Evolutionary conservation across 2,888 invertebrate species (phyloP).

Genomic region (Mythimna lalbum): DNA sequence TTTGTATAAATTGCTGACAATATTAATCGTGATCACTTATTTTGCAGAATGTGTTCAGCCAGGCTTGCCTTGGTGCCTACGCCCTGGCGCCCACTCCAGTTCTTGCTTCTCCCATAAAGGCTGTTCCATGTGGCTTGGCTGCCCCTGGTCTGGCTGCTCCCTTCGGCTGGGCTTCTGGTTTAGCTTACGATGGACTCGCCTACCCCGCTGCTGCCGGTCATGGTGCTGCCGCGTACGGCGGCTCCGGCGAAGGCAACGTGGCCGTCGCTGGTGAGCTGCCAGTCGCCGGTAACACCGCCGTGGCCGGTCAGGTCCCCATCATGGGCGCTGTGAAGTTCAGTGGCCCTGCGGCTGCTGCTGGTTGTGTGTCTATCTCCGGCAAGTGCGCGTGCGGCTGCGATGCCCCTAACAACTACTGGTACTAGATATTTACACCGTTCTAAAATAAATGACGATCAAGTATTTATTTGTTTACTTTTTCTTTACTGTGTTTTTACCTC

Average conservation of each 20-base stretch:
- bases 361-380: slow-evolving; percentile 62
- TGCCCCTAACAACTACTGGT: neutral
- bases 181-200: slow-evolving; percentile 12
- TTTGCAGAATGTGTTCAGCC: slow-evolving; percentile 40
- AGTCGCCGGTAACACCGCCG: slow-evolving; percentile 65
- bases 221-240: slow-evolving; percentile 44
- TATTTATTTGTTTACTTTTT: neutral
- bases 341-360: slow-evolving; percentile 61
- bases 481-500: neutral
- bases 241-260: slow-evolving; percentile 55
- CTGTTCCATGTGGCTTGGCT: neutral
- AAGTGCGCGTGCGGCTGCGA: slow-evolving; percentile 64
- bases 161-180: slow-evolving; percentile 4
- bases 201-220: slow-evolving; percentile 3
- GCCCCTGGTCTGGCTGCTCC: slow-evolving; percentile 1
- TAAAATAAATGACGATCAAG: neutral
- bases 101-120: slow-evolving; percentile 4
- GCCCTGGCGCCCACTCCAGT: slow-evolving; percentile 7
- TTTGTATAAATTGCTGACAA: neutral
- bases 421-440: neutral
- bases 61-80: slow-evolving; percentile 11
- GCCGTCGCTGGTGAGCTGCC: slow-evolving; percentile 60
- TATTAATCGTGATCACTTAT: neutral
- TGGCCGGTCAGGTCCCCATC: slow-evolving; percentile 67
- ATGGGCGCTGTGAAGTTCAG: slow-evolving; percentile 65